phyloP scores from a whole-genome alignment of 2,113 vertebrate genomes.

The Pseudonaja textilis region DNA sequence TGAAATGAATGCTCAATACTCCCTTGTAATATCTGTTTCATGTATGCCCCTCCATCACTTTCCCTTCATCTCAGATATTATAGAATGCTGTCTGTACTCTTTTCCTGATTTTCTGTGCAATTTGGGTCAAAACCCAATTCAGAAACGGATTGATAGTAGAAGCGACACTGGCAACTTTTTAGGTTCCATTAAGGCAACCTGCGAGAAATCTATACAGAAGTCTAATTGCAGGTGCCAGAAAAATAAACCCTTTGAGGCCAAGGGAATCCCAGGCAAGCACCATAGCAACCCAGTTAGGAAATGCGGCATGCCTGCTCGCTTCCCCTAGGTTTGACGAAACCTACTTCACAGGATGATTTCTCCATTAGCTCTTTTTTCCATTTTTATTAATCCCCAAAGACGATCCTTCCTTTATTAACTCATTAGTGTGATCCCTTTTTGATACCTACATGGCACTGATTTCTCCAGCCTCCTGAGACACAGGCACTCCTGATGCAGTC shows the following conservation, averaged over 20 bases:
- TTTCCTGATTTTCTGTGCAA: not conserved
- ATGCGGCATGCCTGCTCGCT: not conserved
- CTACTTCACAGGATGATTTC: not conserved
- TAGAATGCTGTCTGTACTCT: not conserved
- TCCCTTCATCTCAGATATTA: not conserved
- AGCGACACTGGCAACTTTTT: not conserved
- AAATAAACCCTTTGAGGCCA: not conserved
- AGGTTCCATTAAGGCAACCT: not conserved
- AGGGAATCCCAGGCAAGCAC: not conserved
- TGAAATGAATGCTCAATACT: not conserved
- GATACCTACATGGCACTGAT: not conserved
- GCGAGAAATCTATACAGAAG: not conserved
- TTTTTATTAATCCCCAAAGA: not conserved
- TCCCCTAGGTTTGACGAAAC: not conserved
- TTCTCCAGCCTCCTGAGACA: not conserved
- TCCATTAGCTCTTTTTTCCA: not conserved
- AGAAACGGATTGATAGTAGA: not conserved
- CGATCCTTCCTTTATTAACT: not conserved
- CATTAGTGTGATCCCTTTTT: not conserved
- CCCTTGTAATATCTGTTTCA: not conserved
- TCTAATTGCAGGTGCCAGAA: not conserved
- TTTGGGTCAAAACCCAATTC: not conserved
- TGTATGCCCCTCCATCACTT: not conserved
- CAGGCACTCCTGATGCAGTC: not conserved
- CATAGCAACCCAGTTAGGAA: not conserved